Conservation (phyloP, 2,888 invertebrate genomes). For the Metellina segmentata region DNA sequence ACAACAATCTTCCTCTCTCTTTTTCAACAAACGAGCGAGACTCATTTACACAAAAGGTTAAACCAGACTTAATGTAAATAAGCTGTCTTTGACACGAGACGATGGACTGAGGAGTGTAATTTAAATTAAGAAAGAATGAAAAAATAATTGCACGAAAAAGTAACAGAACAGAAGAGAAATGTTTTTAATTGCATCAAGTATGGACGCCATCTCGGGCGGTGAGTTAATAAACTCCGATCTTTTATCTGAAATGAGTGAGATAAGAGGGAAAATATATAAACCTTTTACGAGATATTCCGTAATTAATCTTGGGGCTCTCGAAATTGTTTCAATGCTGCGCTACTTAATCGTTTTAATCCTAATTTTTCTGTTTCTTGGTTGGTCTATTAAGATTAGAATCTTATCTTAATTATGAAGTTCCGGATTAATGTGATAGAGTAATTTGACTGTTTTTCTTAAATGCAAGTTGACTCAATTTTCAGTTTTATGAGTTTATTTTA, state of each 20-base stretch:
- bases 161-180: neutral
- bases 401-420: too few relatives aligned
- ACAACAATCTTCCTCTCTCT: slow-evolving; percentile 14
- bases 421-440: too few relatives aligned
- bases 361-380: neutral
- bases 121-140: slow-evolving; percentile 19
- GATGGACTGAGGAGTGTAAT: neutral
- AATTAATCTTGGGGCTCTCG: neutral
- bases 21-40: slow-evolving; percentile 1
- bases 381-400: neutral
- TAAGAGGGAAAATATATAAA: neutral
- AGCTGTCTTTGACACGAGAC: neutral
- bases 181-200: slow-evolving; percentile 12
- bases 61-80: slow-evolving; percentile 29
- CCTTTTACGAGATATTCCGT: neutral
- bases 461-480: too few relatives aligned
- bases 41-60: slow-evolving; percentile 16
- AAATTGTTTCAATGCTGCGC: neutral
- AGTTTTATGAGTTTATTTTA: too few relatives aligned
- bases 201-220: neutral
- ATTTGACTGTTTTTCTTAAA: too few relatives aligned
- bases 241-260: slow-evolving; percentile 26
- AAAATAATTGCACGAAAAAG: neutral
- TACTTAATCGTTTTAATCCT: neutral
- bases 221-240: slow-evolving; percentile 17